Evolutionary conservation across 2,113 vertebrate species (phyloP).

Genomic region (Phyllopteryx taeniolatus): DNA sequence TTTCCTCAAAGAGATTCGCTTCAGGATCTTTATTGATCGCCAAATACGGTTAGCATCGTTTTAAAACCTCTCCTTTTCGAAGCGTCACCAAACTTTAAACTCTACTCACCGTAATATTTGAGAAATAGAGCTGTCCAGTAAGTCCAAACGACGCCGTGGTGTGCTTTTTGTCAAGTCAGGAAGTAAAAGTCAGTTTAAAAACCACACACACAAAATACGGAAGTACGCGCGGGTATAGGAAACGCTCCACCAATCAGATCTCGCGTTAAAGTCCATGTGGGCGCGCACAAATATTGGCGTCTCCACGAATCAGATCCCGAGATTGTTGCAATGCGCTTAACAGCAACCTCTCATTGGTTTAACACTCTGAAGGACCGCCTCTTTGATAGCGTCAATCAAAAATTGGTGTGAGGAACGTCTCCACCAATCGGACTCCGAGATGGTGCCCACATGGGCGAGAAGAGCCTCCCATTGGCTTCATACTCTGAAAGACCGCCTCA

Average conservation of each 20-base stretch:
- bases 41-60: background rate
- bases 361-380: conserved; percentile 8
- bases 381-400: background rate
- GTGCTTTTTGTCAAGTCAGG: background rate
- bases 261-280: background rate
- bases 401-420: background rate
- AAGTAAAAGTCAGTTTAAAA: background rate
- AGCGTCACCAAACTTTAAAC: too few species aligned
- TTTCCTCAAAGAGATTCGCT: too few species aligned
- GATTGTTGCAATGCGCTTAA: background rate
- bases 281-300: background rate
- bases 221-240: conserved; percentile 34
- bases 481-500: background rate
- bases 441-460: too few species aligned
- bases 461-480: background rate
- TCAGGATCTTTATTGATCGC: background rate
- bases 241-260: background rate
- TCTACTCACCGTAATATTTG: conserved; percentile 35
- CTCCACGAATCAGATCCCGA: conserved; percentile 46
- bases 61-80: background rate
- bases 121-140: background rate
- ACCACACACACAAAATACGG: background rate
- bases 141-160: background rate
- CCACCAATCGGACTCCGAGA: background rate
- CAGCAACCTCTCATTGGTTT: background rate